Evolutionary conservation across 2,113 vertebrate genomes (phyloP).

Genomic region (Octodon degus): DNA sequence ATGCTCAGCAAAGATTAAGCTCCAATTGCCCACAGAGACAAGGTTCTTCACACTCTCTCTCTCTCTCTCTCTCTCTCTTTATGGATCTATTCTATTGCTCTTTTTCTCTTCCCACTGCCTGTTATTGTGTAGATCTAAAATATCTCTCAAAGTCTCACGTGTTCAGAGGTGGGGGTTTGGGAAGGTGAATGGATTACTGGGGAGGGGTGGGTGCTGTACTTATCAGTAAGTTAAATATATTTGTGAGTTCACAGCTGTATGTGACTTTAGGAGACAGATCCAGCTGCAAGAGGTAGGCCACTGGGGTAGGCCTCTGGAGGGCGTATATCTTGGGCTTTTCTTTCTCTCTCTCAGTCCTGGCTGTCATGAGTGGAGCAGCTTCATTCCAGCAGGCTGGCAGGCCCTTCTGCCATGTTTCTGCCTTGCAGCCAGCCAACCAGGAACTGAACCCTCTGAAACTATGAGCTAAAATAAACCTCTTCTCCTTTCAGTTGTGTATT

Average conservation of each 20-base stretch:
- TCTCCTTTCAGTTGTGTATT: neutral
- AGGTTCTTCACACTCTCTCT: neutral
- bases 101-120: neutral
- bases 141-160: neutral
- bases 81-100: neutral
- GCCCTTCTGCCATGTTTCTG: neutral
- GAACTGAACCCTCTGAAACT: neutral
- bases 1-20: no score
- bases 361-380: neutral
- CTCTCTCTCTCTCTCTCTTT: no score
- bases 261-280: neutral
- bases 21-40: neutral
- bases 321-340: neutral
- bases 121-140: neutral
- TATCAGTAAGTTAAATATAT: neutral
- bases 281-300: neutral
- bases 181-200: neutral
- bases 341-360: neutral
- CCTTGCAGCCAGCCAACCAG: neutral
- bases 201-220: neutral
- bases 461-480: neutral
- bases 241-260: neutral
- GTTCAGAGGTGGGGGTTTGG: neutral
- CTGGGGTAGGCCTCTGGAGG: neutral
- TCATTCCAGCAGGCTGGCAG: neutral